Evolutionary conservation across 2,888 invertebrate species (phyloP), one percentile per base, ranked within the genome.

Genomic region (Rosalia funebris): DNA sequence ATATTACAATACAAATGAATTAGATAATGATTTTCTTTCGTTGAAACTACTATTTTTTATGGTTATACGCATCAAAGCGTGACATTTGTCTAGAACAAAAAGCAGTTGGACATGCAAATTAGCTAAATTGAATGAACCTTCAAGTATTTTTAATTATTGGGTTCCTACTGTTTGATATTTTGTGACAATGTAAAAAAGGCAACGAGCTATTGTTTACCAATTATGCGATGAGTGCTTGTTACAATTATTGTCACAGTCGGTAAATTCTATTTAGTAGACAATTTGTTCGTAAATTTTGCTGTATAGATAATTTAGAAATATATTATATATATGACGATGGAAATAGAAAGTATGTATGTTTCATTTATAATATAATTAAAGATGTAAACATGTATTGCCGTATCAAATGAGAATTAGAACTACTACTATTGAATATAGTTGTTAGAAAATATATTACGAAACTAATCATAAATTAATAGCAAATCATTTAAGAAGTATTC

Each of bases 201-300:
- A 7, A 25, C 25, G 7, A 25, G 25, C 25, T 25, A 25, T 25
- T 25, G 25, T 25, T 25, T 25, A 25, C 3, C 25, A 25, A 7
- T 25, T 25, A 39, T 15, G 7, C 7, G 14, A 39, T 11, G 1
- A 2, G 15, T 15, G 9, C 11, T n/a, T 36, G 10, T n/a, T 11
- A 36, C 36, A 36, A 36, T 25, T 25, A 25, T 25, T 25, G 25
- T n/a, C 5, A 25, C 9, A 9, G 9, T 9, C 9, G 5, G 9
- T 25, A 25, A 25, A 46, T 16, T n/a, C 4, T 17, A 16, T 34
- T 39, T 61, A 64, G n/a, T n/a, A n/a, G n/a, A n/a, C n/a, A n/a
- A n/a, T n/a, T n/a, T n/a, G n/a, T n/a, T n/a, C n/a, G n/a, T n/a
- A n/a, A n/a, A n/a, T n/a, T n/a, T n/a, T n/a, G n/a, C n/a, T n/a